Base-by-base conservation (phyloP, 2,113 vertebrate species). In the Odocoileus virginianus region DNA sequence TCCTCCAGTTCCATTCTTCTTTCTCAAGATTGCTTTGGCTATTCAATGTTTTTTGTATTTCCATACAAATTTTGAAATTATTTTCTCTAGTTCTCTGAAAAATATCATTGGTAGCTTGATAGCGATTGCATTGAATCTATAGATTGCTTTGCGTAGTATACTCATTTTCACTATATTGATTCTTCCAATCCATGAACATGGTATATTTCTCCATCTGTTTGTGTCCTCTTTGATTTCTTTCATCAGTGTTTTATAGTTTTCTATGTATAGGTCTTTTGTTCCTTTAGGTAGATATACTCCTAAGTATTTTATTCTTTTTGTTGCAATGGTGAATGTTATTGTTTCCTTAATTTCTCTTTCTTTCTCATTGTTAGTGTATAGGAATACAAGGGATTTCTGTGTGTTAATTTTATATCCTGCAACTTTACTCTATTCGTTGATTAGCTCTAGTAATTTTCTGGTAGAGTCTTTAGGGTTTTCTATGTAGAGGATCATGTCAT, bases 181-280 rank as follows among this genome's bases (percentile, higher is more conserved):
- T 2, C 8, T 67, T 19, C 33, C 0, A 0, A 11, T 36, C 64
- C 64, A 36, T 11, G 64, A 67, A n/a, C 33, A 67, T 0, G 4
- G 8, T 36, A 11, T 19, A 36, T 36, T 36, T 67, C 64, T 36
- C 8, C 17, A 67, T 21, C 33, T 36, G 11, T 67, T 67, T 67
- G 64, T 67, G 33, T 67, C n/a, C 33, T 67, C 33, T 36, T 67
- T 36, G n/a, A 67, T 36, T 67, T 67, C 4, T 67, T 36, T 67
- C 30, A 64, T 11, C 64, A 11, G n/a, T 36, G 17, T 36, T 36
- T 36, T 36, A 67, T 67, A 67, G 64, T 10, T 36, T 67, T 67
- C 64, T 67, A 21, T 67, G 10, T 67, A 36, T 67, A 67, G 64
- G 17, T 21, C 64, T 36, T 71, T 71, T 11, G 16, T n/a, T 67